Percentiles rank a stretch among this genome's conserved stretches.
Evolutionary conservation across 2,888 invertebrate genomes (phyloP).

Genomic region (Salticus scenicus): DNA sequence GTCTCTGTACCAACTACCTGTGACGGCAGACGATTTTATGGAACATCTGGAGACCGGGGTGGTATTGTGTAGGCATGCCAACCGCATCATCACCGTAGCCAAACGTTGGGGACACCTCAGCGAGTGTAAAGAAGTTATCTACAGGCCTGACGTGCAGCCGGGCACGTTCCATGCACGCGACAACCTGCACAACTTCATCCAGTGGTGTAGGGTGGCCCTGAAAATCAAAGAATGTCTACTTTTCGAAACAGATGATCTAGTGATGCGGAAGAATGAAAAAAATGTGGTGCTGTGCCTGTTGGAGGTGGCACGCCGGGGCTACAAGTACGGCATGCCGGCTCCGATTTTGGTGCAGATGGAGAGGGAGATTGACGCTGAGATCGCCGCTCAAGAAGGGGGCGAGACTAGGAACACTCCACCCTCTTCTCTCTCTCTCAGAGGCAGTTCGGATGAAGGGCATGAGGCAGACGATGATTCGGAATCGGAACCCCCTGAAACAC

Average conservation of each 20-base stretch:
- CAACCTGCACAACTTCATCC: conserved; percentile 96
- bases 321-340: conserved; percentile 88
- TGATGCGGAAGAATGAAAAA: conserved; percentile 95
- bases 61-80: conserved; percentile 94
- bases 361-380: conserved; percentile 92
- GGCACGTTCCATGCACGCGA: conserved; percentile 83
- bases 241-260: conserved; percentile 97
- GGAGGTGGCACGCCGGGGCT: conserved; percentile 94
- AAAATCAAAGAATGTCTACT: conserved; percentile 92
- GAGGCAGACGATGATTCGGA: conserved; percentile 78
- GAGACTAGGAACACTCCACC: conserved; percentile 35
- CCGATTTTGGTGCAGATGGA: conserved; percentile 94
- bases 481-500: conserved; percentile 35
- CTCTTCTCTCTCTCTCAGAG: conserved; percentile 51
- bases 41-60: conserved; percentile 95
- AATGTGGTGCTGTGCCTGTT: conserved; percentile 95
- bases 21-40: conserved; percentile 93
- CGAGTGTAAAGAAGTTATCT: conserved; percentile 80
- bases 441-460: conserved; percentile 71
- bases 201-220: conserved; percentile 86
- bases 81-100: conserved; percentile 89
- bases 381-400: conserved; percentile 75
- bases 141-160: conserved; percentile 86
- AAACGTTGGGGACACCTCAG: conserved; percentile 79
- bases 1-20: conserved; percentile 85